These are phyloP conservation scores for Agelas oroides DNA, from an alignment of 37 sponge, comb jelly and placozoan species.

Conservation along the genomic window DNA sequence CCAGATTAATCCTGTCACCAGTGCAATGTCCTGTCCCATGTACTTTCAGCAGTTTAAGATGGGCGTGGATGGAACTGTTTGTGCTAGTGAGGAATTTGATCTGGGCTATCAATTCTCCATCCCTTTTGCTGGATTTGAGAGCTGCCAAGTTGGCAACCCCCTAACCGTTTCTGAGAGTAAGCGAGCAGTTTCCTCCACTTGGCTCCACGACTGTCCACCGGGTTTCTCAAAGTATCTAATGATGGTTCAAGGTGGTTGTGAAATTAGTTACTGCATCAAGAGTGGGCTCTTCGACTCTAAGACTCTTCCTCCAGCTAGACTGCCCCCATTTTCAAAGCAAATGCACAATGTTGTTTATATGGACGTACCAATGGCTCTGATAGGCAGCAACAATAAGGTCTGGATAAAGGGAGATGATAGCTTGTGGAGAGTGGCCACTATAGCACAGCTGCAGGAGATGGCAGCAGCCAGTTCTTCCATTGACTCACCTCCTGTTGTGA, in stretches of 20 bases:
- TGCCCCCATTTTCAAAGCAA: slow-evolving; percentile 65
- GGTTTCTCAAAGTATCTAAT: slow-evolving; percentile 62
- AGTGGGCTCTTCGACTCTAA: slow-evolving; percentile 4
- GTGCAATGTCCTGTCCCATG: slow-evolving; percentile 60
- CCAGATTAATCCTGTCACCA: slow-evolving; percentile 65
- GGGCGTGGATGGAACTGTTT: slow-evolving; percentile 65
- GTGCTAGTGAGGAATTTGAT: slow-evolving; percentile 74
- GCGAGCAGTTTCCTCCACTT: neutral
- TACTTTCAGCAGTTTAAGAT: slow-evolving; percentile 63
- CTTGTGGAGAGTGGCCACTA: neutral
- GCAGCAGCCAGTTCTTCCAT: neutral
- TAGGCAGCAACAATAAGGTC: slow-evolving; percentile 5
- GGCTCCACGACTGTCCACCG: slow-evolving; percentile 67
- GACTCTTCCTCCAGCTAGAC: slow-evolving; percentile 13
- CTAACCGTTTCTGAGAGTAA: slow-evolving; percentile 29
- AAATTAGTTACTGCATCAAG: slow-evolving; percentile 74
- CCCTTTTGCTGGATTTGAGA: slow-evolving; percentile 81
- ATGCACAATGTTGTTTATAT: slow-evolving; percentile 23
- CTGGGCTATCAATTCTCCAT: slow-evolving; percentile 50
- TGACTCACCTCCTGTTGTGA: neutral
- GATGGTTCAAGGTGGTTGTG: slow-evolving; percentile 68
- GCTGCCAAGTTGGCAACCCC: slow-evolving; percentile 77
- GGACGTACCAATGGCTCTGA: slow-evolving; percentile 36
- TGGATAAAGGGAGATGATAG: neutral
- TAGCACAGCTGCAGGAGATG: neutral